Evolutionary conservation across 2,113 vertebrate genomes (phyloP), one percentile per base, ranked within the genome.

Genomic region (Phrynocephalus versicolor): DNA sequence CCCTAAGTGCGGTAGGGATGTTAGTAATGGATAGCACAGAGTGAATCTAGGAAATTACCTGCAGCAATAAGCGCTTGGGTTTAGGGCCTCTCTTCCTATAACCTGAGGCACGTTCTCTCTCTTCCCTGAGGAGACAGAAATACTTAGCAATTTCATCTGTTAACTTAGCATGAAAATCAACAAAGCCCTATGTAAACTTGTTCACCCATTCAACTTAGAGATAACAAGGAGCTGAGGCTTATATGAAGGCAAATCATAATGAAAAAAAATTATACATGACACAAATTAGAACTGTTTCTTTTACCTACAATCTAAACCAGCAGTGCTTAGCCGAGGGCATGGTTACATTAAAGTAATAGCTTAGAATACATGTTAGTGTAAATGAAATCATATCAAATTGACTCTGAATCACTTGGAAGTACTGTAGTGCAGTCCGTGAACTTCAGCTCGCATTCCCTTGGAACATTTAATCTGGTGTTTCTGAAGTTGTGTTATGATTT

Each of bases 51-150:
- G 79, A 85, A 77, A 84, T 89, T 98, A 99, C 99, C 98, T 99
- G 97, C 93, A 99, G 95, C 78, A 99, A 93, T 78, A 99, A 97
- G 74, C 97, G 97, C 92, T 98, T 97, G 81, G 99, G 98, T 95
- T 98, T 97, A 88, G 99, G 97, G n/a, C 99, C 98, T 96, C 99
- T 97, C 96, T 97, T 99, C 90, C 98, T 97, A 93, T 97, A 99
- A 83, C 98, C 98, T n/a, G 98, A 96, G 8, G 98, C 97, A 92
- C 98, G 96, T 88, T 99, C 96, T 96, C 96, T 97, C 95, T 99
- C 98, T 94, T 98, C 98, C 95, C 98, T 99, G 95, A 69, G 81
- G 75, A 72, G 79, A 93, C 90, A 94, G 71, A 93, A 85, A 70
- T 21, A 30, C 25, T 41, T 64, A 73, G 5, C 21, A 55, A 27